Evolutionary conservation across 2,888 invertebrate genomes (phyloP), one percentile per base, ranked within the genome.

Genomic region (Liposcelis brunnea): DNA sequence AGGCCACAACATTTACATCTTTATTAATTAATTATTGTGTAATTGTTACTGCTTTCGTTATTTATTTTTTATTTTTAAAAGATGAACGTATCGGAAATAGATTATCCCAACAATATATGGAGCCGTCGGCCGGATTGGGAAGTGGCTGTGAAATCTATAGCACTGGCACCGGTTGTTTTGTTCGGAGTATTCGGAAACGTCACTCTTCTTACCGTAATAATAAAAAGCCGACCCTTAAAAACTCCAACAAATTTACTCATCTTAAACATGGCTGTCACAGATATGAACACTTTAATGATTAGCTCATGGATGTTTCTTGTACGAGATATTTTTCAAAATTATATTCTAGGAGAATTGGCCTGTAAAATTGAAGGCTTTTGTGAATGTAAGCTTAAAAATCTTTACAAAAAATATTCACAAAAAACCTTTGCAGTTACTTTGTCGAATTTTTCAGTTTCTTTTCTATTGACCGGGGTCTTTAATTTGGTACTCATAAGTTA

Each of bases 401-500:
- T 49, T 48, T 36, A 34, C 10, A 48, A 10, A 19, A n/a, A n/a
- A n/a, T n/a, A n/a, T n/a, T n/a, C n/a, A n/a, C n/a, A n/a, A n/a
- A n/a, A n/a, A n/a, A n/a, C n/a, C n/a, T n/a, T n/a, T n/a, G n/a
- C n/a, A 18, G 26, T 16, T 11, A 32, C 8, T 37, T 32, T 15
- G n/a, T n/a, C n/a, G n/a, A n/a, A n/a, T n/a, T n/a, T 50, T 48
- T 48, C 26, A 34, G 11, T 42, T 31, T 46, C 31, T 26, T 61
- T 19, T 64, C 67, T 87, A 2, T 64, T 89, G 43, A 75, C 83
- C 2, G 79, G 80, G 38, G 81, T 87, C 0, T 72, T 80, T 49
- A 85, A 80, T 47, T 68, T 89, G 47, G 75, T 80, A 31, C 71
- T 77, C 16, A 80, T 89, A 0, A 84, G 83, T 43, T 85, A 84